Percentiles rank a stretch among this genome's conserved stretches.
These are phyloP conservation scores for Glaucidium brasilianum DNA, from an alignment of 2,113 vertebrate genomes.

Conservation along the genomic window DNA sequence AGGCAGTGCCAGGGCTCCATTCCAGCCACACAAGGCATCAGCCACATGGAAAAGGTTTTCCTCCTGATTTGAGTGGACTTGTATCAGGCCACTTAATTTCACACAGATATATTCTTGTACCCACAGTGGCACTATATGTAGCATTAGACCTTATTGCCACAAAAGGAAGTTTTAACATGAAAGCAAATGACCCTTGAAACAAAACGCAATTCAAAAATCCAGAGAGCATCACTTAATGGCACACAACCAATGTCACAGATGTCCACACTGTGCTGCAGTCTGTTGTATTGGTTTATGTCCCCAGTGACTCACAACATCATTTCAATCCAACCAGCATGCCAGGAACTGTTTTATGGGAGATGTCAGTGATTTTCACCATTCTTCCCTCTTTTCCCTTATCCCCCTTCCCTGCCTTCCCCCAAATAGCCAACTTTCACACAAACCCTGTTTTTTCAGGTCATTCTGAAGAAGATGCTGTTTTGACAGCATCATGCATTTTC, in stretches of 20 bases:
- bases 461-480: not conserved
- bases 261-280: not conserved
- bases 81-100: not conserved
- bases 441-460: not conserved
- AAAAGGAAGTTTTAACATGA: not conserved
- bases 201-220: not conserved
- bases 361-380: not conserved
- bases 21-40: not conserved
- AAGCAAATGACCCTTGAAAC: not conserved
- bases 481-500: not conserved
- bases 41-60: not conserved
- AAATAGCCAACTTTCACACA: not conserved
- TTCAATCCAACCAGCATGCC: not conserved
- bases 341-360: not conserved
- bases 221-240: not conserved
- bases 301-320: not conserved
- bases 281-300: not conserved
- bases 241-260: accelerated
- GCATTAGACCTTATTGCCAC: not conserved
- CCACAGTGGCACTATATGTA: not conserved
- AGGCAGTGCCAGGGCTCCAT: not conserved
- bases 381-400: not conserved
- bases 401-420: not conserved
- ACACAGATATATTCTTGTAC: not conserved
- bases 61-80: not conserved